Conservation (phyloP, 2,113 vertebrate genomes). For the Orientallactaga bullata region DNA sequence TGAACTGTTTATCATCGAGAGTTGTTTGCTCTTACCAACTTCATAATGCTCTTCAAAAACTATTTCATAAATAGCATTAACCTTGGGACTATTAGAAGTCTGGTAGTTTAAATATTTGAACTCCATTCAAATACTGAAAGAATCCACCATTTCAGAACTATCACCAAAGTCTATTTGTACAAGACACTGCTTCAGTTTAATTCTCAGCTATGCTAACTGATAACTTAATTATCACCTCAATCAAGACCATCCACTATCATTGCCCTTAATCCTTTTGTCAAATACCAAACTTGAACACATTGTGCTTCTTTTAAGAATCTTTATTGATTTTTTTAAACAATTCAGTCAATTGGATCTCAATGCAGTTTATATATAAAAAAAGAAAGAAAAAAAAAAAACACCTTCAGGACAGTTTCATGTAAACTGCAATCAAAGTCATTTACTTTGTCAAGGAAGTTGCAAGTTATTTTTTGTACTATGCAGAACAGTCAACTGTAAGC, state of each 20-base stretch:
- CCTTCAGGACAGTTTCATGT: conserved; percentile 68
- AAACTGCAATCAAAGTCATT: conserved; percentile 86
- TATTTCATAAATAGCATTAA: conserved; percentile 52
- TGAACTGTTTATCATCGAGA: conserved; percentile 34
- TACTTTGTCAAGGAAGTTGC: conserved; percentile 83
- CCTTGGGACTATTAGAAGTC: conserved; percentile 10
- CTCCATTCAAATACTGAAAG: conserved; percentile 59
- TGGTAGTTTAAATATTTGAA: conserved; percentile 66
- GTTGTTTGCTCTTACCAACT: conserved; percentile 27
- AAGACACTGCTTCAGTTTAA: conserved; percentile 25
- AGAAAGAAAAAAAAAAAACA: conserved; percentile 55
- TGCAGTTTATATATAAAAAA: conserved; percentile 83
- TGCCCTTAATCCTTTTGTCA: conserved; percentile 45
- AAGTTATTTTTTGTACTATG: conserved; percentile 79
- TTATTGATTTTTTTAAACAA: conserved; percentile 86
- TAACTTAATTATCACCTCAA: conserved; percentile 9
- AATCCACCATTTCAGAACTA: conserved; percentile 48
- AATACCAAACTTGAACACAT: conserved; percentile 84
- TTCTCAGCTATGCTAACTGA: conserved; percentile 46
- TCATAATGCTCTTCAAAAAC: conserved; percentile 26
- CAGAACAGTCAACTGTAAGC: conserved; percentile 85
- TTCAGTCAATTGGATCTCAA: conserved; percentile 78
- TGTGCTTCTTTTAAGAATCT: conserved; percentile 85
- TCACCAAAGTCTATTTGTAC: conserved; percentile 36
- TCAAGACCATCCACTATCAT: background rate